Conservation (phyloP, 2,797 vertebrate species). For the Glyptemys insculpta region DNA sequence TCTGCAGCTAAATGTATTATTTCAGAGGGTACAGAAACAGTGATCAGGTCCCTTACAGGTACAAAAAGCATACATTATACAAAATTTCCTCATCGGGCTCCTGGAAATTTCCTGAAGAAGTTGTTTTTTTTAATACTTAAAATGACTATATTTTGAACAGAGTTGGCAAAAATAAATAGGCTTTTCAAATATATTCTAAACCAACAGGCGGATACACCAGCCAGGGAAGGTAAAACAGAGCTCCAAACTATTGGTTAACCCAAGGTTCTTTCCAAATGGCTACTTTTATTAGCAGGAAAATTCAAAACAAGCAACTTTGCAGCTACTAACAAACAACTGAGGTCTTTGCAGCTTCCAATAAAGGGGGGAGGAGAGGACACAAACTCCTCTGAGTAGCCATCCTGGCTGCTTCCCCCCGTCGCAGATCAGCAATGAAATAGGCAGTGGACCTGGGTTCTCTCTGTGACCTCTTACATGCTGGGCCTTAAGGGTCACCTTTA, state of each 20-base stretch:
- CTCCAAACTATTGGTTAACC: not conserved
- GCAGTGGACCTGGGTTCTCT: not conserved
- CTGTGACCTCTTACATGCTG: not conserved
- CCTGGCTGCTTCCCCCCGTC: not conserved
- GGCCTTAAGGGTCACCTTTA: not conserved
- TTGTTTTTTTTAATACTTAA: conserved; percentile 4
- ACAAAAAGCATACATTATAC: not conserved
- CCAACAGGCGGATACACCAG: not conserved
- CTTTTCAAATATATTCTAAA: not conserved
- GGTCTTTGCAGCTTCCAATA: not conserved
- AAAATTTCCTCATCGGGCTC: not conserved
- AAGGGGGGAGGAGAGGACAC: not conserved
- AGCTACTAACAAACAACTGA: not conserved
- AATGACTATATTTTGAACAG: not conserved
- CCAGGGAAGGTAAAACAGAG: conserved; percentile 31
- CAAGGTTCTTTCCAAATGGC: not conserved
- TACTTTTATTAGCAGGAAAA: not conserved
- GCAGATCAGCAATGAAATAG: not conserved
- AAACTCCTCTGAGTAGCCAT: not conserved
- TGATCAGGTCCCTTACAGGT: not conserved
- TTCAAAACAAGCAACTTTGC: not conserved
- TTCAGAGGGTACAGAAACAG: not conserved
- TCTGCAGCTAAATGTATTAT: not conserved
- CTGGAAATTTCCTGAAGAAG: not conserved
- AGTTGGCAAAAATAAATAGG: not conserved